These are phyloP conservation scores for Tor tambroides DNA, from an alignment of 2,113 vertebrate genomes.

Conservation along the genomic window DNA sequence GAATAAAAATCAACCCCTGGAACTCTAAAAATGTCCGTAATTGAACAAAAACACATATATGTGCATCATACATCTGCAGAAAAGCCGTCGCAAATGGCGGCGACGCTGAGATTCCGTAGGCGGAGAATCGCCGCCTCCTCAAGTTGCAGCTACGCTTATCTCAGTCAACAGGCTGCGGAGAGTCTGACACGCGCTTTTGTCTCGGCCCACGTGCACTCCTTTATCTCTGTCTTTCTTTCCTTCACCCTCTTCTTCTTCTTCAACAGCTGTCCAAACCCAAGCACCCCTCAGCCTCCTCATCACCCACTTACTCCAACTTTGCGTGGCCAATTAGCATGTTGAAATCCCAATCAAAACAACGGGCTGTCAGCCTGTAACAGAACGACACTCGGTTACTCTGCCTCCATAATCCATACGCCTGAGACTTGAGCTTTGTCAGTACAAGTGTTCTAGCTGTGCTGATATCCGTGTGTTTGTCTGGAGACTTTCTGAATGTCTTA, in stretches of 20 bases:
- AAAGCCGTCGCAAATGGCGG: background rate
- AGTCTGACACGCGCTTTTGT: slow-evolving; percentile 69
- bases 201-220: slow-evolving; percentile 60
- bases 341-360: slow-evolving; percentile 23
- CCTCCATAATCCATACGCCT: slow-evolving; percentile 9
- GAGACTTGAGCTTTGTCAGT: slow-evolving; percentile 28
- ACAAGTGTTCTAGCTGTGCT: slow-evolving; percentile 24
- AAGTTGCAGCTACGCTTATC: slow-evolving; percentile 63
- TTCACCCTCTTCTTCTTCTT: slow-evolving; percentile 18
- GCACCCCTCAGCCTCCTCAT: slow-evolving; percentile 36
- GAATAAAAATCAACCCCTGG: background rate
- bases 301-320: slow-evolving; percentile 20
- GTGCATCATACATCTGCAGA: background rate
- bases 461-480: slow-evolving; percentile 21
- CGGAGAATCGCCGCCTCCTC: slow-evolving; percentile 56
- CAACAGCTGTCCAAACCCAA: slow-evolving; percentile 42
- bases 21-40: background rate
- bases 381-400: slow-evolving; percentile 13
- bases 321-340: slow-evolving; percentile 27
- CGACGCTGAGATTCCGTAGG: background rate
- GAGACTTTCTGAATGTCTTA: background rate
- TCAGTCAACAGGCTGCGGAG: slow-evolving; percentile 64
- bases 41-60: background rate
- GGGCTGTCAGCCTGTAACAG: background rate
- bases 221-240: slow-evolving; percentile 18